These are phyloP conservation scores for Aphelinus atriplicis DNA, from an alignment of 1,140 invertebrate genomes.

Conservation along the genomic window DNA sequence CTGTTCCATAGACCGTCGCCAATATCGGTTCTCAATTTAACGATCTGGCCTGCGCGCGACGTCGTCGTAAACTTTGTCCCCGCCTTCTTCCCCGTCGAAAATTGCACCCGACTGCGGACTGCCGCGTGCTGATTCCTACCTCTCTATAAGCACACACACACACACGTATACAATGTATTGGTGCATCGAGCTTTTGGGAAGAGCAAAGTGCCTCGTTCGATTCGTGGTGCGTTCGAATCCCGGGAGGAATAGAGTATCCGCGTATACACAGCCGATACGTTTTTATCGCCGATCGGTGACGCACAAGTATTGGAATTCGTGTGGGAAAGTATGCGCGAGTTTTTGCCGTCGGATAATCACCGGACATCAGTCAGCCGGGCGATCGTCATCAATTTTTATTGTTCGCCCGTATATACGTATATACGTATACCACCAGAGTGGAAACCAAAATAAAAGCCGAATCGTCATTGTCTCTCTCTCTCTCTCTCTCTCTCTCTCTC, in stretches of 20 bases:
- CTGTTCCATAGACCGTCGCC: slow-evolving; percentile 60
- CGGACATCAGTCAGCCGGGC: background rate
- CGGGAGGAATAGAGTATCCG: background rate
- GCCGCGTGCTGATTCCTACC: slow-evolving; percentile 43
- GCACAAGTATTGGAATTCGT: slow-evolving; percentile 11
- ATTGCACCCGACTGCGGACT: background rate
- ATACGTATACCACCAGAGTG: background rate
- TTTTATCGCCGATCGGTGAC: slow-evolving; percentile 17
- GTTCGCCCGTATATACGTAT: background rate
- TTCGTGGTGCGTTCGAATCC: slow-evolving; percentile 1
- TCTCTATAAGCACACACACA: slow-evolving; percentile 20
- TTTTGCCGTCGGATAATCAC: background rate
- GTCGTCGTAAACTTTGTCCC: slow-evolving; percentile 49
- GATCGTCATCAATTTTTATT: background rate
- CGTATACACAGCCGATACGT: slow-evolving; percentile 9
- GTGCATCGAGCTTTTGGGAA: background rate
- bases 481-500: too few species aligned
- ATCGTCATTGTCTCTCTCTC: background rate
- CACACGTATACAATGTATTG: too few species aligned
- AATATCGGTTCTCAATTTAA: slow-evolving; percentile 66
- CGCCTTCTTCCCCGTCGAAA: slow-evolving; percentile 25
- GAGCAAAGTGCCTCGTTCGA: slow-evolving; percentile 3
- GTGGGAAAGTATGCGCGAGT: slow-evolving; percentile 27
- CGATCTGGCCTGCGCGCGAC: slow-evolving; percentile 44
- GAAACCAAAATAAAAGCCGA: background rate